Percentiles rank a stretch among this genome's conserved stretches.
Conservation (phyloP, 2,888 invertebrate species). For the Clepsis dumicolana region DNA sequence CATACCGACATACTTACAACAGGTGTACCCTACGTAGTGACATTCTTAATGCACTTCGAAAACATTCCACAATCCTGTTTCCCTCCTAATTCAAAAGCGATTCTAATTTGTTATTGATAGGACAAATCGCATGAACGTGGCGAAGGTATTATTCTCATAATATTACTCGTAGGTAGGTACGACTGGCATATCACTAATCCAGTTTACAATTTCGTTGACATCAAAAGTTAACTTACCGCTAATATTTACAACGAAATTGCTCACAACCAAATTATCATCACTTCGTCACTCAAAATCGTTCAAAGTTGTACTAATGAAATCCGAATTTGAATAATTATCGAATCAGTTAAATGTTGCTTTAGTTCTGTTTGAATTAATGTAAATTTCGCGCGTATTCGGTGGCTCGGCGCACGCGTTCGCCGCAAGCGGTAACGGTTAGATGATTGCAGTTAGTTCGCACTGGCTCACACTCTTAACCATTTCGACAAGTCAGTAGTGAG, state of each 20-base stretch:
- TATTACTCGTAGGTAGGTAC: background rate
- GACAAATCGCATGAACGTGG: background rate
- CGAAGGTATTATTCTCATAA: background rate
- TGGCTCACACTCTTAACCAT: slow-evolving; percentile 75
- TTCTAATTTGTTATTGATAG: slow-evolving; percentile 13
- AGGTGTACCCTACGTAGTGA: too few relatives aligned
- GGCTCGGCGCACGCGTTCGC: slow-evolving; percentile 68
- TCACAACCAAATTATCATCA: slow-evolving; percentile 44
- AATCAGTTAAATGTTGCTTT: slow-evolving; percentile 4
- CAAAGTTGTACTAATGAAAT: background rate
- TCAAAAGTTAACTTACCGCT: slow-evolving; percentile 37
- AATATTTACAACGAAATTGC: slow-evolving; percentile 40
- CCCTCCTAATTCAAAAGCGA: background rate
- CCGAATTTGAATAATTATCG: background rate
- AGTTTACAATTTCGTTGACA: slow-evolving; percentile 12
- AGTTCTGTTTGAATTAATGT: slow-evolving; percentile 54
- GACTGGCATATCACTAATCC: background rate
- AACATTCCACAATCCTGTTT: background rate
- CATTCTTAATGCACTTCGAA: too few relatives aligned
- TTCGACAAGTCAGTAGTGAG: slow-evolving; percentile 67
- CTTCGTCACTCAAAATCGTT: slow-evolving; percentile 34
- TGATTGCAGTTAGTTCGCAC: slow-evolving; percentile 75
- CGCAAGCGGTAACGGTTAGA: slow-evolving; percentile 67
- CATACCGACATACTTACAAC: too few relatives aligned
- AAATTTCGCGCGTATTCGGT: slow-evolving; percentile 57